Conservation (phyloP, 1,140 invertebrate species). For the Pantala flavescens region DNA sequence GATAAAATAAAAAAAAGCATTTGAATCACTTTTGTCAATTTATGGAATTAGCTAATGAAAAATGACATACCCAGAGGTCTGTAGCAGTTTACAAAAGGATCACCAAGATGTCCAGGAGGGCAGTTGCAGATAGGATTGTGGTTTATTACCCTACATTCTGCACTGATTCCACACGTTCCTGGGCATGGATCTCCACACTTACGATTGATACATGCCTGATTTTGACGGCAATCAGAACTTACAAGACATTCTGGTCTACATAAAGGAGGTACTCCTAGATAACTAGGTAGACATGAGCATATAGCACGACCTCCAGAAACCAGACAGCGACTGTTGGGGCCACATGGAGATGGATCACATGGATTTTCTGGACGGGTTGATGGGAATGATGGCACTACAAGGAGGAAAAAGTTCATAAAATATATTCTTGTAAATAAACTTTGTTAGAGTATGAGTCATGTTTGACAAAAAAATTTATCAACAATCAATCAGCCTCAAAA, state of each 20-base stretch:
- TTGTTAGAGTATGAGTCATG: too few species aligned
- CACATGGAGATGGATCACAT: slow-evolving; percentile 52
- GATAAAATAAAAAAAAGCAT: neutral
- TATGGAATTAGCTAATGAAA: too few species aligned
- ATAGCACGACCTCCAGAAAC: slow-evolving; percentile 41
- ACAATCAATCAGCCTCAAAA: neutral
- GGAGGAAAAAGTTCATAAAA: neutral
- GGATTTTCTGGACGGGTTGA: slow-evolving; percentile 31
- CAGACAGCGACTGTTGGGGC: slow-evolving; percentile 52
- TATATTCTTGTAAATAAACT: too few species aligned
- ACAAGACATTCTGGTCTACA: slow-evolving; percentile 71
- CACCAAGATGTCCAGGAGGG: slow-evolving; percentile 56
- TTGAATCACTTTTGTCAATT: too few species aligned
- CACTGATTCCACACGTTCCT: slow-evolving; percentile 62
- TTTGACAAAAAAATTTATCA: neutral
- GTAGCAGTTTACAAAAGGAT: slow-evolving; percentile 67
- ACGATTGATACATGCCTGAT: slow-evolving; percentile 64
- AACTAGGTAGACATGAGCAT: slow-evolving; percentile 51
- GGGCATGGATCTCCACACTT: slow-evolving; percentile 67
- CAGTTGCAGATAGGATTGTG: slow-evolving; percentile 72
- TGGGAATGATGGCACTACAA: neutral
- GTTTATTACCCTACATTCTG: slow-evolving; percentile 63
- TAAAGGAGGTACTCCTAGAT: slow-evolving; percentile 45
- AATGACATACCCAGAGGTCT: too few species aligned
- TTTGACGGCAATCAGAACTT: slow-evolving; percentile 66